Base-by-base conservation (phyloP, 2,113 vertebrate genomes). In the Paratilapia polleni region DNA sequence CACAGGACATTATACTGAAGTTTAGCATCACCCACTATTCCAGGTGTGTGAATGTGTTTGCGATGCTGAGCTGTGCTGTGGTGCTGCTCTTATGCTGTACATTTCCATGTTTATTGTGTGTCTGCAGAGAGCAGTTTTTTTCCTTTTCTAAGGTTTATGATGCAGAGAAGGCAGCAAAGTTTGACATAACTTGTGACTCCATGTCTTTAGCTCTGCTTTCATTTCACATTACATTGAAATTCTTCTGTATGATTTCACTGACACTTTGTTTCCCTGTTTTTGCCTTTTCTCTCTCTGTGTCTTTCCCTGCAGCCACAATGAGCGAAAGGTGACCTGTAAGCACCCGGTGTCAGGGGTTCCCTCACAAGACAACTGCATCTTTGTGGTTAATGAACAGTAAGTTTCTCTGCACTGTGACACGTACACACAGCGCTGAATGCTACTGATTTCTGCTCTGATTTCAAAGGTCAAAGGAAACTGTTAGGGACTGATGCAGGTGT, bases 341-440 rank as follows among this genome's bases (percentile, higher is more conserved):
- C 98, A 99, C 88, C 98, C 98, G 2, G 97, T 99, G 59, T 97
- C 97, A 2, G 97, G 97, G 57, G 94, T 96, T 52, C 98, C 98
- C 1, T 99, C 98, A 0, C 98, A 99, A 81, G 98, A 99, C 94
- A 99, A 99, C 90, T 99, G 98, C 89, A 99, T 99, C 95, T 99
- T 99, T 92, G 97, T 99, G 5, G 97, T 99, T 80, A 99, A 97
- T 88, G 98, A 99, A 93, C 98, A 99, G 98, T 99, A 97, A 98
- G 98, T 98, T 15, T 85, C 85, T 70, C 43, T 84, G 73, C 58
- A 75, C 70, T 11, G 58, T 19, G n/a, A 74, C 60, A 75, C 13
- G 28, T 54, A 12, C 83, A 41, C 20, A 13, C 78, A 17, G 19
- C 19, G 4, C 11, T 73, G 20, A 14, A 73, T 24, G 13, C 8